Evolutionary conservation across 2,113 vertebrate species (phyloP), one percentile per base, ranked within the genome.

Genomic region (Aleadryas rufinucha): DNA sequence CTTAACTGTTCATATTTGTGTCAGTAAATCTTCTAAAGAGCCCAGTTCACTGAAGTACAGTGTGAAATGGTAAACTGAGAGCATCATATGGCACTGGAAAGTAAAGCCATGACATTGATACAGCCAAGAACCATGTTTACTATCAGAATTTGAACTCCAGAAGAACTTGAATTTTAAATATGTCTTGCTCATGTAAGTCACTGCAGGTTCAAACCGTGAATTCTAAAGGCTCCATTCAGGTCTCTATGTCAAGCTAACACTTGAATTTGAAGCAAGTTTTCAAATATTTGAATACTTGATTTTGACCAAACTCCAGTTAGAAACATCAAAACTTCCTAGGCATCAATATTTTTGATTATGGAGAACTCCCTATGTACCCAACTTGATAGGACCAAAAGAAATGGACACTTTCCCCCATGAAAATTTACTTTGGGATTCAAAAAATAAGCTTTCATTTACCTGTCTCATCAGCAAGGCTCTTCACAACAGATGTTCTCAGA

Each of bases 81-180:
- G 35, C 24, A 52, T 33, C n/a, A 18, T 1, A 37, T 28, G 10
- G 39, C 42, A 44, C 65, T 66, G 47, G 47, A 52, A 20, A 44
- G 28, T 7, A 39, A n/a, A 54, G 22, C 26, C 14, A 35, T 11
- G 27, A 37, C 20, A 60, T 3, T 27, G 18, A 21, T 24, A 42
- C 9, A 63, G 26, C 10, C 77, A 7, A 7, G 44, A 49, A 71
- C 28, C 4, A 1, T 0, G 1, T n/a, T 66, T 23, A 14, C 16
- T 50, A 4, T 15, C 21, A 52, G 42, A 70, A 44, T 50, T 20
- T 31, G 28, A 78, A 33, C 6, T 50, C 23, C 22, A 69, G 35
- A 41, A 50, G 39, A 59, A 44, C 10, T 17, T 64, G 24, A 41
- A 56, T 87, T 52, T 61, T 56, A 50, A 59, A 11, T 18, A 61